Conservation (phyloP, 2,797 vertebrate genomes). For the Enteromius radiatus region DNA sequence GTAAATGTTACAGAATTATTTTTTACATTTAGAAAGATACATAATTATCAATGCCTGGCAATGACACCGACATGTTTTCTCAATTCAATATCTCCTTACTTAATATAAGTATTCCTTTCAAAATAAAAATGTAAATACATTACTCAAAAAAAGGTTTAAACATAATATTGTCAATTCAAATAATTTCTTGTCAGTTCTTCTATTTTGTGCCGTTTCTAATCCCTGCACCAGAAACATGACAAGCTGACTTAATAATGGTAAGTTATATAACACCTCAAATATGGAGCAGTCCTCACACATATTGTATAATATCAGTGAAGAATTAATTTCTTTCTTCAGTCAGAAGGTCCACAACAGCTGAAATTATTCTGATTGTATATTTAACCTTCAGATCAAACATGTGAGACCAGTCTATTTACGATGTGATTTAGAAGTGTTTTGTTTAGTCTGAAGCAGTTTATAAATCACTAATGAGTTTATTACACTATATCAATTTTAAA, state of each 20-base stretch:
- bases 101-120: neutral
- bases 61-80: neutral
- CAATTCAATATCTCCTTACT: neutral
- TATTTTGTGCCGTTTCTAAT: neutral
- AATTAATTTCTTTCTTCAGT: too few relatives aligned
- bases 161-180: neutral
- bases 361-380: neutral
- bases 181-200: neutral
- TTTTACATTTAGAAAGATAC: too few relatives aligned
- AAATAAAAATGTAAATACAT: neutral
- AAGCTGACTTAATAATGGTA: neutral
- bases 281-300: neutral
- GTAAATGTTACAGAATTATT: too few relatives aligned
- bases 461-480: conserved; percentile 14
- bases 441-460: neutral
- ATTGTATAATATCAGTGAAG: neutral
- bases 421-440: neutral
- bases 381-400: conserved; percentile 6
- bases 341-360: neutral
- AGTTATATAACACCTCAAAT: neutral
- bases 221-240: neutral
- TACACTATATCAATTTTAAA: neutral
- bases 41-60: too few relatives aligned
- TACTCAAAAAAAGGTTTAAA: neutral
- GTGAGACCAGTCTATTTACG: neutral